Evolutionary conservation across 2,113 vertebrate species (phyloP).

Genomic region (Amphiprion ocellaris): DNA sequence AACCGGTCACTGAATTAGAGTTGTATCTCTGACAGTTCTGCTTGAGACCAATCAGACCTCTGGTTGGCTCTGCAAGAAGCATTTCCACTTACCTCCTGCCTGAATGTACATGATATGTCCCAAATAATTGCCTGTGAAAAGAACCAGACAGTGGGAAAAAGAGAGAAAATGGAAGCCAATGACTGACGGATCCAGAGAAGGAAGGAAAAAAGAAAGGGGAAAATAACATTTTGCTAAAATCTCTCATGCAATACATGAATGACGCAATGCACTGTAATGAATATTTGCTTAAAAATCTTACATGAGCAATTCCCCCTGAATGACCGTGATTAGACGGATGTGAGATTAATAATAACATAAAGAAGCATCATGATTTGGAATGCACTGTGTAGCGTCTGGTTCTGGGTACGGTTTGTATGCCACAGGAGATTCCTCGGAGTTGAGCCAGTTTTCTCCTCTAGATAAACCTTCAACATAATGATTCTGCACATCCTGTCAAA

Average conservation of each 20-base stretch:
- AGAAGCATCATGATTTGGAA: constrained; percentile 30
- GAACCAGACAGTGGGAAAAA: neutral
- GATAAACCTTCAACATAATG: constrained; percentile 42
- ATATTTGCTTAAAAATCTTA: constrained; percentile 36
- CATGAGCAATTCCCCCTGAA: constrained; percentile 16
- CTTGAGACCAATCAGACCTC: constrained; percentile 70
- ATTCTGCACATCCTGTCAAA: constrained; percentile 48
- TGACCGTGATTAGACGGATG: constrained; percentile 32
- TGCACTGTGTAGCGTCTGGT: constrained; percentile 21
- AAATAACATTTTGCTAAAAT: neutral
- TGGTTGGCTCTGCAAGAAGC: constrained; percentile 48
- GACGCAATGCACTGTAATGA: constrained; percentile 39
- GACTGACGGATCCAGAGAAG: constrained; percentile 22
- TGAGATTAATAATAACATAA: constrained; percentile 51
- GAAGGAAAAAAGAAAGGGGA: neutral
- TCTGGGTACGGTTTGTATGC: constrained; percentile 25
- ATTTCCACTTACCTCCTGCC: constrained; percentile 48
- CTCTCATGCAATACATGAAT: constrained; percentile 10
- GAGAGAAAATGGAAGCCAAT: constrained; percentile 11
- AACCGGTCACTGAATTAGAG: constrained; percentile 53
- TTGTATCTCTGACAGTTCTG: constrained; percentile 40
- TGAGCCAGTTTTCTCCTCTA: constrained; percentile 21
- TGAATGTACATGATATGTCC: constrained; percentile 59
- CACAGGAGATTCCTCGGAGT: constrained; percentile 35
- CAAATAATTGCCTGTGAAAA: constrained; percentile 44